Conservation (phyloP, 2,797 vertebrate genomes). For the Sylvilagus floridanus region DNA sequence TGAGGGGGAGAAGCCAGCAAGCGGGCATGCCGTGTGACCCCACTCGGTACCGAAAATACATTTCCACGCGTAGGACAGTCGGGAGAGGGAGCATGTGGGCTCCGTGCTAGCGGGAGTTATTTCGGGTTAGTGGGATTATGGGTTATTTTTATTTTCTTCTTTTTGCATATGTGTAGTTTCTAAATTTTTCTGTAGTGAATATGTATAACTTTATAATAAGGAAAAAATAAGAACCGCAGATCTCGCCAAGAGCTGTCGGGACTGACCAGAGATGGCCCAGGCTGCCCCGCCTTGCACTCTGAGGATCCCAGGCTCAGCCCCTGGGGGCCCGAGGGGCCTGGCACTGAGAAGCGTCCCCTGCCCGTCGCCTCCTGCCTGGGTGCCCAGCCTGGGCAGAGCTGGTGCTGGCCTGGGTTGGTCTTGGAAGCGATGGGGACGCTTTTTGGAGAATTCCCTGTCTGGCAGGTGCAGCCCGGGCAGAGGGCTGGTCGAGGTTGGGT, state of each 20-base stretch:
- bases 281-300: neutral
- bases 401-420: neutral
- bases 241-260: slow-evolving; percentile 6
- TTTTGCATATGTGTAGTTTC: slow-evolving; percentile 82
- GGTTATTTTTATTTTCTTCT: slow-evolving; percentile 81
- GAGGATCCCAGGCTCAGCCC: accelerated
- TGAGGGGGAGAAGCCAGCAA: slow-evolving; percentile 59
- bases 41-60: slow-evolving; percentile 68
- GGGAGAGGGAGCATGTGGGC: slow-evolving; percentile 55
- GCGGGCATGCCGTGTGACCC: slow-evolving; percentile 69
- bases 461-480: neutral
- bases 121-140: slow-evolving; percentile 81
- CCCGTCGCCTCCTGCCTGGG: neutral
- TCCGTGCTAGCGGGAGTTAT: slow-evolving; percentile 72
- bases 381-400: neutral
- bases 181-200: slow-evolving; percentile 79
- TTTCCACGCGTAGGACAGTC: slow-evolving; percentile 62
- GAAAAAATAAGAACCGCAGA: slow-evolving; percentile 9
- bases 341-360: accelerated
- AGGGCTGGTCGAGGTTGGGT: neutral
- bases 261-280: neutral
- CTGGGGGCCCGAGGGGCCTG: accelerated
- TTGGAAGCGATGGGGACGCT: neutral
- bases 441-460: neutral
- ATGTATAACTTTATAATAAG: slow-evolving; percentile 80